phyloP scores from a whole-genome alignment of 2,113 vertebrate genomes.

The Gallinago media region DNA sequence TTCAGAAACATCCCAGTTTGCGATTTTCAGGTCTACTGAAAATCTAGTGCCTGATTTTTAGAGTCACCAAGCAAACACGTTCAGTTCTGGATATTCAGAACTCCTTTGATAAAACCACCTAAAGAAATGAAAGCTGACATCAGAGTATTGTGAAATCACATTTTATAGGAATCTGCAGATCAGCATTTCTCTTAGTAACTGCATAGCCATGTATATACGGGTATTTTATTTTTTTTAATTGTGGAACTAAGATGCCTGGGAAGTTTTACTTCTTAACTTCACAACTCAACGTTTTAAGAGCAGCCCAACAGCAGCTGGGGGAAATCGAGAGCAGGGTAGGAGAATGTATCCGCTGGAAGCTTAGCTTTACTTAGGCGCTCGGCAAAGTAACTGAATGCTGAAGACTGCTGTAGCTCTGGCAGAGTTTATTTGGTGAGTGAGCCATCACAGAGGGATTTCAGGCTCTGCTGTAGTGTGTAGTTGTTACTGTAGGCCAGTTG shows the following conservation, averaged over 20 bases:
- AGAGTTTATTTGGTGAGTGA: not conserved
- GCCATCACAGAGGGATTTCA: not conserved
- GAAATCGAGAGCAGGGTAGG: not conserved
- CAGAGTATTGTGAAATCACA: not conserved
- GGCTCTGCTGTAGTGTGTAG: not conserved
- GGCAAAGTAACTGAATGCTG: not conserved
- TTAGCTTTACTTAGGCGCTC: not conserved
- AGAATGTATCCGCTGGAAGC: not conserved
- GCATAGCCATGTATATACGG: not conserved
- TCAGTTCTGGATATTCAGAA: not conserved
- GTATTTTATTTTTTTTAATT: not conserved
- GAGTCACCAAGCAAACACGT: not conserved
- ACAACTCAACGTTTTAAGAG: not conserved
- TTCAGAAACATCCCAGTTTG: not conserved
- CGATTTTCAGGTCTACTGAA: not conserved
- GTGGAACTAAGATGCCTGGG: not conserved
- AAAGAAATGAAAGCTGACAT: not conserved
- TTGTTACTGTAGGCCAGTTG: fast-evolving
- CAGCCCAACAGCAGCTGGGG: not conserved
- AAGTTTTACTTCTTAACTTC: not conserved
- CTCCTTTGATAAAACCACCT: not conserved
- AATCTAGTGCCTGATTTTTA: not conserved
- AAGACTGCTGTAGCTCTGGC: not conserved
- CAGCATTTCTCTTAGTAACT: not conserved
- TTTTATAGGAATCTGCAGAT: not conserved